Base-by-base conservation (phyloP, 2,888 invertebrate genomes). In the Tanypteryx hageni region DNA sequence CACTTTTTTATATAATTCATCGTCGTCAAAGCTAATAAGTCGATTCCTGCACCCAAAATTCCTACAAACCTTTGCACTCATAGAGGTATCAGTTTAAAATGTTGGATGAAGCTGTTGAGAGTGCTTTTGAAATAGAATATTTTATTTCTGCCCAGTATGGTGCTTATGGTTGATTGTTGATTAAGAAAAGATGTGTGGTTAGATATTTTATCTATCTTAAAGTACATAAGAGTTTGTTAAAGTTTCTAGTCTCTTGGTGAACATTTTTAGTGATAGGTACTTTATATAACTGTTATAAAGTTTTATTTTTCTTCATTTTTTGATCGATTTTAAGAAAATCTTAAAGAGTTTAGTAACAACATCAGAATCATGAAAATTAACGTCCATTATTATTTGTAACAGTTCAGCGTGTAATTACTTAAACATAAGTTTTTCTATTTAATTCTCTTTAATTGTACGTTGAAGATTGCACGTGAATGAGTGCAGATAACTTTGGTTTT, bases 221-320 rank as follows among this genome's bases (percentile, higher is more conserved):
- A 89, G 14, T 58, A 57, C 31, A 89, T 61, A 89, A 89, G 86
- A 86, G 61, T 89, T 89, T 68, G 64, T 89, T 89, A 89, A 61
- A 64, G 89, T 89, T 89, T 89, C 89, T 89, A 89, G 89, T 89
- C 89, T 89, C 89, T 89, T 89, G 89, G 64, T 89, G 89, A 89
- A 89, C 64, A 89, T 89, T 89, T 89, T 76, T 89, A 89, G 64
- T 31, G n/a, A 89, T 89, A 89, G 89, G 64, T 89, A 89, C 64
- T 44, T 68, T 68, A 89, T 89, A 89, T 89, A 64, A 64, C 89
- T 89, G 89, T 89, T 89, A 89, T 18, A 68, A 89, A 64, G 89
- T 89, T 89, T 86, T 89, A 89, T 89, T 89, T 89, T 89, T 89
- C 86, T 86, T 86, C 89, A 59, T 89, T 89, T 89, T 89, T 89